Evolutionary conservation across 2,797 vertebrate species (phyloP).

Genomic region (Columba guinea): DNA sequence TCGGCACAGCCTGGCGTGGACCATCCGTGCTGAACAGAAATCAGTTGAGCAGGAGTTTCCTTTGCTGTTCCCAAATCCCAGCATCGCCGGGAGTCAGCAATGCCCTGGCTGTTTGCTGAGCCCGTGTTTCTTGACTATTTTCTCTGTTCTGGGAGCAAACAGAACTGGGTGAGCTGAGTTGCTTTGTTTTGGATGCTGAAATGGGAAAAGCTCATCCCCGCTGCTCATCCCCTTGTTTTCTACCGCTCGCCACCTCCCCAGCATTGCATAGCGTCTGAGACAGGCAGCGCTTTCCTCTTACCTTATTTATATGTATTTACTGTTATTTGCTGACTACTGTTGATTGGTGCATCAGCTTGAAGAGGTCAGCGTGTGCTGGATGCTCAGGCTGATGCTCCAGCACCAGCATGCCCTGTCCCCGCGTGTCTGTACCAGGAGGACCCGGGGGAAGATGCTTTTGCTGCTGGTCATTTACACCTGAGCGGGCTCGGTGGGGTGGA

Average conservation of each 20-base stretch:
- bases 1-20: accelerated
- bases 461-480: slow-evolving; percentile 33
- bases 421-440: not conserved
- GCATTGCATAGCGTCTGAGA: accelerated
- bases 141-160: not conserved
- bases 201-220: accelerated
- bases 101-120: accelerated
- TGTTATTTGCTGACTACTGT: not conserved
- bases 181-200: not conserved
- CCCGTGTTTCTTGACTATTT: not conserved
- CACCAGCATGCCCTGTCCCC: accelerated
- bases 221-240: not conserved
- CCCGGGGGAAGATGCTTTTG: not conserved
- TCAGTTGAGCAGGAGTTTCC: not conserved
- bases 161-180: not conserved
- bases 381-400: not conserved
- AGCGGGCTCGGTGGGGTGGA: not conserved
- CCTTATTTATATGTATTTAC: not conserved
- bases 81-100: not conserved
- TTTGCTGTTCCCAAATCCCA: not conserved
- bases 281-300: not conserved
- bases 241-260: not conserved
- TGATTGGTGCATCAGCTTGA: not conserved
- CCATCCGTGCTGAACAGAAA: not conserved
- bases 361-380: not conserved